phyloP scores from a whole-genome alignment of 2,797 vertebrate species.

The Sebastiscus tertius region DNA sequence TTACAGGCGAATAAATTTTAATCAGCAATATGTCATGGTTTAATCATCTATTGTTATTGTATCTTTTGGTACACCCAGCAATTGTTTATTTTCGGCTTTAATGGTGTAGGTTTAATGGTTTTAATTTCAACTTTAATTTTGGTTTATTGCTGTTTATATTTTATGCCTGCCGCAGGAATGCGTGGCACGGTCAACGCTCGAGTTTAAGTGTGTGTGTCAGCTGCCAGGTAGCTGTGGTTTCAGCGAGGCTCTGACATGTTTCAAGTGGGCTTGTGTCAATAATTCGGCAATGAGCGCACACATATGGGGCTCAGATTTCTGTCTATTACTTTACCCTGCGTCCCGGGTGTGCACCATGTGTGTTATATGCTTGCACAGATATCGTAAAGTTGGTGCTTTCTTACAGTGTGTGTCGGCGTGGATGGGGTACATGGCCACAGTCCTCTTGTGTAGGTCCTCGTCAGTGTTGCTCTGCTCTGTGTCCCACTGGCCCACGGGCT shows the following conservation, averaged over 20 bases:
- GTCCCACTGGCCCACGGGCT: constrained; percentile 84
- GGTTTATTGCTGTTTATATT: constrained; percentile 46
- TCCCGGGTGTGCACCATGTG: neutral
- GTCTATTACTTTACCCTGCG: neutral
- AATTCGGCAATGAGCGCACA: constrained; percentile 8
- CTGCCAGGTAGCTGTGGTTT: constrained; percentile 67
- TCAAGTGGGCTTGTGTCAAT: constrained; percentile 37
- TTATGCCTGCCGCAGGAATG: constrained; percentile 54
- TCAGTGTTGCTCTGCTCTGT: constrained; percentile 83
- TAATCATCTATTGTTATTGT: constrained; percentile 58
- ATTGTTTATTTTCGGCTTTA: constrained; percentile 34
- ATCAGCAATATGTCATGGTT: constrained; percentile 42
- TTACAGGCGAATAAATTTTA: constrained; percentile 57
- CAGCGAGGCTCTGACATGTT: constrained; percentile 59
- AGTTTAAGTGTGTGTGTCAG: constrained; percentile 13
- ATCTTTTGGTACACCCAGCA: constrained; percentile 28
- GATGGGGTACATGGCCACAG: constrained; percentile 84
- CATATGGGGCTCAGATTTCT: constrained; percentile 25
- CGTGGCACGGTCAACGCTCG: constrained; percentile 29
- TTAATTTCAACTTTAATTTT: constrained; percentile 52
- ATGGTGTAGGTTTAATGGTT: constrained; percentile 21
- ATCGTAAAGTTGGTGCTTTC: constrained; percentile 29
- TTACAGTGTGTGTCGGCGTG: constrained; percentile 90
- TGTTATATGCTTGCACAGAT: neutral
- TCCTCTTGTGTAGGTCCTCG: constrained; percentile 88